Base-by-base conservation (phyloP, 2,113 vertebrate species). In the Bostrychus sinensis region DNA sequence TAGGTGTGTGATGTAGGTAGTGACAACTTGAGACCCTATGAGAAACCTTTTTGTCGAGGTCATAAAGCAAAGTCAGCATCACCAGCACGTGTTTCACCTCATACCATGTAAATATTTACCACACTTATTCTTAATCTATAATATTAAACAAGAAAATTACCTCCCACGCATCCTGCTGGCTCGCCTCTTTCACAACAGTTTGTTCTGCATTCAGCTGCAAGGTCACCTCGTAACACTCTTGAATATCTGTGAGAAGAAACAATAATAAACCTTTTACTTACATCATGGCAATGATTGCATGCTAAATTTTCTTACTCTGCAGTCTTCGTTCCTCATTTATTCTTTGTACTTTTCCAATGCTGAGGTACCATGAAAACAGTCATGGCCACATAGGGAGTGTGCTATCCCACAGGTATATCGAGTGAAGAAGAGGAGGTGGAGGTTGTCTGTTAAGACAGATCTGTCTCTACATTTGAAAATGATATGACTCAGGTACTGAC, bases 211-310 rank as follows among this genome's bases (percentile, higher is more conserved):
- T 92, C 56, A 90, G 85, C 50, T 89, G 88, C 86, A 93, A 86
- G 78, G 92, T 92, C 82, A 92, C 87, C 81, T 93, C 91, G 80
- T 93, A 93, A 85, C 91, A 93, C 84, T 92, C 91, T 77, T 93
- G 91, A 84, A 92, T 93, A 86, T 93, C 91, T 93, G 87, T 37
- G 69, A 87, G 74, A 66, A 70, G 69, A 38, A 54, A 75, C 42
- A 78, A 69, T 53, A 41, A 72, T 65, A 10, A 73, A 50, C 8
- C 17, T 7, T 55, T 80, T 19, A 30, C 48, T 69, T 68, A 17
- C 25, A 62, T 54, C 37, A 60, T 41, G 43, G 64, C 7, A 78
- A 70, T 56, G 19, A 61, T 54, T 42, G 30, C 1, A 56, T 36
- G 32, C 1, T 16, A 34, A 12, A 1, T 9, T 16, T 26, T 58